Evolutionary conservation across 1,140 invertebrate genomes (phyloP).

Genomic region (silkworm (Bombyx mori)): DNA sequence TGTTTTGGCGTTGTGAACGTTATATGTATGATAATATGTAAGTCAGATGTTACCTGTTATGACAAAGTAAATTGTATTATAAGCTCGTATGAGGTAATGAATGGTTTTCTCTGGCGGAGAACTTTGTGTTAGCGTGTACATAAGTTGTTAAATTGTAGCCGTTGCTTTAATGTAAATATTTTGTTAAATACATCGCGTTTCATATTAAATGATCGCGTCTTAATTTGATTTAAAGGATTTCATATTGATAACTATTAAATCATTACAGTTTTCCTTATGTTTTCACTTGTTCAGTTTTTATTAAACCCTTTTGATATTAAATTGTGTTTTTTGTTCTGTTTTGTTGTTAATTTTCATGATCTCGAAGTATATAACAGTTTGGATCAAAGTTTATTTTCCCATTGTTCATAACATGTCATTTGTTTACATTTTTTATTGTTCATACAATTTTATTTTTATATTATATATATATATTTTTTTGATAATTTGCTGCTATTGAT

Average conservation of each 20-base stretch:
- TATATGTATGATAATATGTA: constrained; percentile 67
- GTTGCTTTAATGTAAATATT: constrained; percentile 68
- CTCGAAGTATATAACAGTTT: background rate
- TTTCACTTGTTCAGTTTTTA: constrained; percentile 16
- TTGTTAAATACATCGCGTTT: constrained; percentile 52
- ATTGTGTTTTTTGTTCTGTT: constrained; percentile 5
- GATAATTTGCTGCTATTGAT: no score
- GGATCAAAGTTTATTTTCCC: background rate
- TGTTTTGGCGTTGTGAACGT: constrained; percentile 69
- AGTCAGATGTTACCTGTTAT: constrained; percentile 72
- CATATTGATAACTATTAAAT: constrained; percentile 39
- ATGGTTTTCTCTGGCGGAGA: constrained; percentile 29
- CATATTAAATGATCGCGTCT: constrained; percentile 21
- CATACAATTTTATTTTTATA: background rate
- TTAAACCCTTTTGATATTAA: no score
- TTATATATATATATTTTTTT: background rate
- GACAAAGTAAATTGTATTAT: constrained; percentile 66
- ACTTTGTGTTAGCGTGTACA: constrained; percentile 48
- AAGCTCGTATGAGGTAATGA: constrained; percentile 31
- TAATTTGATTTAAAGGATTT: constrained; percentile 23
- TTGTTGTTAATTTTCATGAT: constrained; percentile 5
- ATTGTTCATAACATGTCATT: background rate
- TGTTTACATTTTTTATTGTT: background rate
- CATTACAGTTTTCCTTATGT: constrained; percentile 31
- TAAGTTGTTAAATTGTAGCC: constrained; percentile 67